Evolutionary conservation across 2,797 vertebrate genomes (phyloP).

Genomic region (Acestrorhynchus altus): DNA sequence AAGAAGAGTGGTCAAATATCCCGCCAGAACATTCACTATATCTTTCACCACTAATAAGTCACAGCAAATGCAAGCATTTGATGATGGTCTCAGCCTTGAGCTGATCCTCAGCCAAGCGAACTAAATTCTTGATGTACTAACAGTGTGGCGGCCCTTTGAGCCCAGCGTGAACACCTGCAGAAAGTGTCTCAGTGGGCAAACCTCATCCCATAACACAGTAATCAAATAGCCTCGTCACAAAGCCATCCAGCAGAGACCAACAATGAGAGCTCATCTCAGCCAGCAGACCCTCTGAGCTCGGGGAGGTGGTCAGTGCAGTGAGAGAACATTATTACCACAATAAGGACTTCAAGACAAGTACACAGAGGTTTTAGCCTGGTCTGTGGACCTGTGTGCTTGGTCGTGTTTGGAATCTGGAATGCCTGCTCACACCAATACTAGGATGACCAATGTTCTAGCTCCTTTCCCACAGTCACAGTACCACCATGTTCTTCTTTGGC

Average conservation of each 20-base stretch:
- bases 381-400: constrained; percentile 10
- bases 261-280: constrained; percentile 52
- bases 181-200: constrained; percentile 32
- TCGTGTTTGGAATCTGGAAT: background rate
- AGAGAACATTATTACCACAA: constrained; percentile 39
- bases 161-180: constrained; percentile 29
- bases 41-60: constrained; percentile 21
- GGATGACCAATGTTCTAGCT: constrained; percentile 39
- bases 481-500: constrained; percentile 12
- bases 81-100: background rate
- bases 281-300: constrained; percentile 29
- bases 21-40: background rate
- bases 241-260: constrained; percentile 48
- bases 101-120: constrained; percentile 3
- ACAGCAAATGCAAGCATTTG: constrained; percentile 6
- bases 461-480: constrained; percentile 34
- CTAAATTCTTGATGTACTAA: constrained; percentile 38
- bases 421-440: constrained; percentile 15
- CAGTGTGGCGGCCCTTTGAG: constrained; percentile 34
- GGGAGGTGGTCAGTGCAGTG: constrained; percentile 42
- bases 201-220: constrained; percentile 41
- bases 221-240: constrained; percentile 33
- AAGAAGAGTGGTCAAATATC: background rate
- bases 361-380: constrained; percentile 12
- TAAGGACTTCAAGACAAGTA: constrained; percentile 37